phyloP scores from a whole-genome alignment of 1,140 invertebrate species.

The Drosophila leontia region DNA sequence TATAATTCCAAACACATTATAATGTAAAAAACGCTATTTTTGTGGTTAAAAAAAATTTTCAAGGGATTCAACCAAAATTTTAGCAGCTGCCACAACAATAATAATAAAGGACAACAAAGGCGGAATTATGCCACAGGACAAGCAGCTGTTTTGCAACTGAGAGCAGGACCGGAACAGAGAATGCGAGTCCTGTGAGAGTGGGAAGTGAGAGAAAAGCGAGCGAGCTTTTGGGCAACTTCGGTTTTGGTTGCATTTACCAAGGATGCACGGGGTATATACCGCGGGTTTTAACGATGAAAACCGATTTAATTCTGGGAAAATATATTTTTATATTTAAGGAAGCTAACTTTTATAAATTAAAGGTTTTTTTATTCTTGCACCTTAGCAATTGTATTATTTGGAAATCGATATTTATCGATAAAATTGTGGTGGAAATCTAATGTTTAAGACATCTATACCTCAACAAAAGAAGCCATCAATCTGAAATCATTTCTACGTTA shows the following conservation, averaged over 20 bases:
- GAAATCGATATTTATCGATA: no score
- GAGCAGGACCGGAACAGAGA: conserved; percentile 23
- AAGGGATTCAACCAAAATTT: conserved; percentile 23
- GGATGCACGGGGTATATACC: conserved; percentile 1
- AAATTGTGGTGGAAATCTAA: no score
- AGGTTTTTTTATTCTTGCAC: no score
- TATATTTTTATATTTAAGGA: neutral
- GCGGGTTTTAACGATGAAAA: neutral
- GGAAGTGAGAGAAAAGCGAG: conserved; percentile 15
- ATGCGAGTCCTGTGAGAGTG: conserved; percentile 25
- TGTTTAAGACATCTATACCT: no score
- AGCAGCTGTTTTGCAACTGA: conserved; percentile 59
- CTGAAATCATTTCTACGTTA: no score
- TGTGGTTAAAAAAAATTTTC: conserved; percentile 9
- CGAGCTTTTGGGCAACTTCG: conserved; percentile 52
- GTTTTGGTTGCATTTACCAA: conserved; percentile 7
- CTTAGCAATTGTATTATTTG: no score
- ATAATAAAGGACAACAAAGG: conserved; percentile 46
- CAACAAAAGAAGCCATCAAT: no score
- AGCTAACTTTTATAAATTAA: neutral
- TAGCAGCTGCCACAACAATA: conserved; percentile 37
- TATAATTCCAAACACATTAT: neutral
- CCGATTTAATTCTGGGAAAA: neutral
- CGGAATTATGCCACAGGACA: conserved; percentile 49
- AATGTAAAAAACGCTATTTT: neutral